Evolutionary conservation across 2,888 invertebrate species (phyloP).

Genomic region (Pristionchus fissidentatus): DNA sequence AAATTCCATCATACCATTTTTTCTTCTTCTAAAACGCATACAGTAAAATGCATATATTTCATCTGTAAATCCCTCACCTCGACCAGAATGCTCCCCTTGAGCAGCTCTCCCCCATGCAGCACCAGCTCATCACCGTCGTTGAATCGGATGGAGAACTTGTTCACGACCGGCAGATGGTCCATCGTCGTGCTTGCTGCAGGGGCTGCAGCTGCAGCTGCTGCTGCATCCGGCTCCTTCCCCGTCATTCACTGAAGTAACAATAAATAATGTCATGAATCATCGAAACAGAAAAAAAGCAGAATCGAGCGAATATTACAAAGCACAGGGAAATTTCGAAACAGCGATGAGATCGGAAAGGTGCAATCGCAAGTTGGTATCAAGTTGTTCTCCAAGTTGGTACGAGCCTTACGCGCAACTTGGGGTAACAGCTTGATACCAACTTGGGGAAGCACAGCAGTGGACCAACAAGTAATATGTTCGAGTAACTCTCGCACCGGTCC

Average conservation of each 20-base stretch:
- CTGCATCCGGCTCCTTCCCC: not conserved
- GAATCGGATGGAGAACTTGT: constrained; percentile 13
- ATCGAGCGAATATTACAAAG: not conserved
- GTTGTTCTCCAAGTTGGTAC: too few species aligned
- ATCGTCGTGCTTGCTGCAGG: not conserved
- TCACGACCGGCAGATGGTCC: not conserved
- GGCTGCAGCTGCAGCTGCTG: not conserved
- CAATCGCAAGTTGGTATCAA: too few species aligned
- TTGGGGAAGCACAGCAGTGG: too few species aligned
- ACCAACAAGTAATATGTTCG: too few species aligned
- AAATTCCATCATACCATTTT: too few species aligned
- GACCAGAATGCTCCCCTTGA: constrained; percentile 28
- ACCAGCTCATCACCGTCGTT: constrained; percentile 1
- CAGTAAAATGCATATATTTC: too few species aligned
- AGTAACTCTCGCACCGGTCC: too few species aligned
- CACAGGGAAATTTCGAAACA: not conserved
- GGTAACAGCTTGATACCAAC: too few species aligned
- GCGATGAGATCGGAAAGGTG: not conserved
- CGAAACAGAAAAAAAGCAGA: not conserved
- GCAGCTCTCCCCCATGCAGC: constrained; percentile 20
- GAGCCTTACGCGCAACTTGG: too few species aligned
- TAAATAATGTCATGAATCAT: not conserved
- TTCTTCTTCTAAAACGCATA: too few species aligned
- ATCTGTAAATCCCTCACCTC: not conserved
- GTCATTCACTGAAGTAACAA: not conserved